Conservation (phyloP, 2,113 vertebrate species). For the Carassius gibelio region DNA sequence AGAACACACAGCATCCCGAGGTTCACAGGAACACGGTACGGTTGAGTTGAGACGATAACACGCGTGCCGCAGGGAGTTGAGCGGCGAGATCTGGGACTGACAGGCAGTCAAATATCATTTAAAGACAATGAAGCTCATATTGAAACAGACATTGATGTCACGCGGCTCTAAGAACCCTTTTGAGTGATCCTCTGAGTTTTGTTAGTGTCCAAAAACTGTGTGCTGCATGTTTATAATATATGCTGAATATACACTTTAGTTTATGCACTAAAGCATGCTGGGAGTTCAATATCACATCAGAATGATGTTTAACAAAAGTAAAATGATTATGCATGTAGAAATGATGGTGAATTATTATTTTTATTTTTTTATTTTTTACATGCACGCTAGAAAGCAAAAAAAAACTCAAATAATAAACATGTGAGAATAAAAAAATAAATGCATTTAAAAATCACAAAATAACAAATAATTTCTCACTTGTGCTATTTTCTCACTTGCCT, state of each 20-base stretch:
- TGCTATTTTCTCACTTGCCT: not conserved
- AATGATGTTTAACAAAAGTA: not conserved
- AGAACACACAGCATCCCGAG: not conserved
- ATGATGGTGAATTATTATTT: no score
- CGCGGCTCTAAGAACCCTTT: not conserved
- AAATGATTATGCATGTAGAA: not conserved
- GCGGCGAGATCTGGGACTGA: not conserved
- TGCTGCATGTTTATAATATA: not conserved
- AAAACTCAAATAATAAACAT: no score
- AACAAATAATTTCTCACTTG: not conserved
- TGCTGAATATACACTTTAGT: not conserved
- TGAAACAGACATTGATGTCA: not conserved
- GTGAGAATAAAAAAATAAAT: no score
- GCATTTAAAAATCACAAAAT: not conserved
- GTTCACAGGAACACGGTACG: conserved; percentile 54
- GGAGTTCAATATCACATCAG: not conserved
- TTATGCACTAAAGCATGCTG: not conserved
- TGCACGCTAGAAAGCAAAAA: no score
- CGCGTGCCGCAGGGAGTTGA: conserved; percentile 50
- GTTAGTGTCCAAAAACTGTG: not conserved
- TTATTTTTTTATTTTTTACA: no score
- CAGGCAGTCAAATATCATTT: not conserved
- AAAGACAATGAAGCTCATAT: not conserved
- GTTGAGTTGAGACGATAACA: conserved; percentile 47
- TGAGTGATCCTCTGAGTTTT: not conserved